Evolutionary conservation across 1,140 invertebrate genomes (phyloP), one percentile per base, ranked within the genome.

Genomic region (Ceratina australensis): DNA sequence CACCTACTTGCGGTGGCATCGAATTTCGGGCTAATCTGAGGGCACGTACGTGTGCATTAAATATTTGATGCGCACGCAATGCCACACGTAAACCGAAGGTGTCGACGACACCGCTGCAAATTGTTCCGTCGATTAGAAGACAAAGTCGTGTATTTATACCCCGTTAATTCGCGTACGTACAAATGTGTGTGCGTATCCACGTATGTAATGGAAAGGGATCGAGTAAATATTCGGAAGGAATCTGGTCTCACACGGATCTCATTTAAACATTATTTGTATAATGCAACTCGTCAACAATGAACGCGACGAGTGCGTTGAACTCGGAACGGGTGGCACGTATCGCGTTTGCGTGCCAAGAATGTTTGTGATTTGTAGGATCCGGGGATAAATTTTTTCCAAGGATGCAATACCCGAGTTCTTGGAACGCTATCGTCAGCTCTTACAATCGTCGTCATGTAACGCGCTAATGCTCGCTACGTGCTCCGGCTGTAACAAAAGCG

Each of bases 391-490:
- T 66, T 20, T 65, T 65, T 24, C 16, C 15, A 16, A 18, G 63
- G 16, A 47, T 24, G 52, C 52, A 54, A 54, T 79, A 13, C 8
- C 15, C 10, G 33, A 28, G 54, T 78, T 65, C 42, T 65, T 50
- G 74, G 68, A 81, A 78, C 73, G 33, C 8, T 42, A 69, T 65
- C 52, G 68, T 65, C 81, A 60, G 65, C 69, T 81, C 69, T 78
- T 73, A 66, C 68, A 71, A 69, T 20, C 47, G 59, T 61, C 61
- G 56, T 56, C 42, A 69, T 73, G 80, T 83, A 82, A 82, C 33
- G 33, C 68, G 65, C 73, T 78, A 73, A 78, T 78, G 69, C 64
- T 64, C 60, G 28, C 66, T 83, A 82, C 81, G 81, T 82, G 81
- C 67, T 77, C 33, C 33, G 64, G 56, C 47, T 49, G 67, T 64